phyloP scores from a whole-genome alignment of 2,797 vertebrate species.

The Melopsittacus undulatus region DNA sequence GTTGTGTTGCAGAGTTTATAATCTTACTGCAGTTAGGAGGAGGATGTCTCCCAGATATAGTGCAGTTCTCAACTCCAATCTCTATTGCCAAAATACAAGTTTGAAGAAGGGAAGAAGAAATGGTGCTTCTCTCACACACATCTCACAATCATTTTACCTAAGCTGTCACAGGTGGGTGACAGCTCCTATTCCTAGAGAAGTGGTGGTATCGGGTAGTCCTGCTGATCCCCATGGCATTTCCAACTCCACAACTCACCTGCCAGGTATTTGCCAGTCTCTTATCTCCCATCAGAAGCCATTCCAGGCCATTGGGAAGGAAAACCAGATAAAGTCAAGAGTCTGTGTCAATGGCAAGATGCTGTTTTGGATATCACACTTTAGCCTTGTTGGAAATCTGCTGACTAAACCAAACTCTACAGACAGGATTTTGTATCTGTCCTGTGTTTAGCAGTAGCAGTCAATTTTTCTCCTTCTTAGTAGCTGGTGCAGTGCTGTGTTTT shows the following conservation, averaged over 20 bases:
- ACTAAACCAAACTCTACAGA: too few relatives aligned
- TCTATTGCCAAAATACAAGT: not conserved
- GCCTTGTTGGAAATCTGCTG: too few relatives aligned
- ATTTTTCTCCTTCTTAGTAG: too few relatives aligned
- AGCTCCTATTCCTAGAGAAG: not conserved
- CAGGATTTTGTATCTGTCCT: too few relatives aligned
- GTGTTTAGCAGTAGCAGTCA: too few relatives aligned
- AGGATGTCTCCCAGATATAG: not conserved
- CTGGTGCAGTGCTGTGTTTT: too few relatives aligned
- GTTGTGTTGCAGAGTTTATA: not conserved
- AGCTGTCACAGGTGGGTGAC: not conserved
- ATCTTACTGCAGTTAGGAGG: not conserved
- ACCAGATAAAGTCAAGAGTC: not conserved
- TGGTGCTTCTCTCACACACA: rapidly evolving
- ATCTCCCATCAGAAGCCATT: not conserved
- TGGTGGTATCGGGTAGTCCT: not conserved
- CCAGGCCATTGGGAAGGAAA: not conserved
- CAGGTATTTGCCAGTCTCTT: not conserved
- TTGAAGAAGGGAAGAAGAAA: not conserved
- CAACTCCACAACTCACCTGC: not conserved
- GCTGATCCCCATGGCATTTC: not conserved
- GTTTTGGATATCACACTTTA: not conserved
- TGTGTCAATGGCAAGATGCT: not conserved
- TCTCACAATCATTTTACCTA: not conserved
- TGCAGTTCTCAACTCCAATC: not conserved